Percentiles rank a stretch among this genome's conserved stretches.
These are phyloP conservation scores for Idris sp. DNA, from an alignment of 1,140 invertebrate genomes.

Conservation along the genomic window DNA sequence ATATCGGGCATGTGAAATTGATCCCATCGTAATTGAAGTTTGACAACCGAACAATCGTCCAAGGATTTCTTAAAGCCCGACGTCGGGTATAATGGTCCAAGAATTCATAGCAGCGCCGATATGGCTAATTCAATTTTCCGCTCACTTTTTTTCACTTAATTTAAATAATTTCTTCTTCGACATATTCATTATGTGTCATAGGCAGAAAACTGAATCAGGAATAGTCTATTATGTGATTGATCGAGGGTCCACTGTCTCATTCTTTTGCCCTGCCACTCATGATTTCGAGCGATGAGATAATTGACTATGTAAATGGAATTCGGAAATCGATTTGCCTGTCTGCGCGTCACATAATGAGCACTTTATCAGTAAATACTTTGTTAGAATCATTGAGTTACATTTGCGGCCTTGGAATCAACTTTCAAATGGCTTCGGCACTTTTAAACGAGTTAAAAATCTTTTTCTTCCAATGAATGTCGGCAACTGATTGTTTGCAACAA, in stretches of 20 bases:
- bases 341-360: constrained; percentile 6
- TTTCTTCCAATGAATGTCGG: too few species aligned
- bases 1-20: constrained; percentile 55
- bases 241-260: constrained; percentile 44
- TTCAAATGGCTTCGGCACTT: too few species aligned
- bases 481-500: constrained; percentile 45
- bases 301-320: constrained; percentile 68
- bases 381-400: too few species aligned
- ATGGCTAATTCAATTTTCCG: constrained; percentile 67
- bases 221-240: constrained; percentile 65
- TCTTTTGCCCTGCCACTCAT: constrained; percentile 41
- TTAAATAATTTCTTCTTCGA: constrained; percentile 69
- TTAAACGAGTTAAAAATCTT: too few species aligned
- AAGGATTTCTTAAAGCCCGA: constrained; percentile 58
- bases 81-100: constrained; percentile 52
- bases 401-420: too few species aligned
- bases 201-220: constrained; percentile 70
- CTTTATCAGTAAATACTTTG: constrained; percentile 37
- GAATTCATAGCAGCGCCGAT: constrained; percentile 45
- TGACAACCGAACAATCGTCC: constrained; percentile 52
- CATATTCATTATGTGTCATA: constrained; percentile 69
- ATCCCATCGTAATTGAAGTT: constrained; percentile 59
- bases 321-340: constrained; percentile 63
- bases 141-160: constrained; percentile 57
- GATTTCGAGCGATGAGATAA: constrained; percentile 62